Base-by-base conservation (phyloP, 1,140 invertebrate genomes). In the Dendrolimus kikuchii region DNA sequence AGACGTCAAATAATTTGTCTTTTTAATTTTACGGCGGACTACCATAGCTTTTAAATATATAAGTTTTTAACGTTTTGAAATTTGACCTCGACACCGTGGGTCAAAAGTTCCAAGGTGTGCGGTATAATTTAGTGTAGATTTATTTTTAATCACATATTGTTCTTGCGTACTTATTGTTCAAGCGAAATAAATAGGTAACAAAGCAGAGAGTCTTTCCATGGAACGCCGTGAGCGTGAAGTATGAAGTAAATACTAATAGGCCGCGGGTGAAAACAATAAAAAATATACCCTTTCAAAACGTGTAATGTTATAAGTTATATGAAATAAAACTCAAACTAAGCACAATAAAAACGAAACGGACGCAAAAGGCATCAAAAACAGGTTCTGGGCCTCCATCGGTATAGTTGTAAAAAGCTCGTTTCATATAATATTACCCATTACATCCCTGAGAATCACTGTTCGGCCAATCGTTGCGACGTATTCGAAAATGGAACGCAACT, bases 1-100 rank as follows among this genome's bases (percentile, higher is more conserved):
- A 86, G 71, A 86, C 77, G 78, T 81, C 68, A 78, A 81, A 86
- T 86, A 86, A 86, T 85, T 86, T 86, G 83, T 86, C 83, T 86
- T 86, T 86, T 86, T 86, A 84, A 86, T 86, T 84, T 86, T 82
- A 82, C 76, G 72, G 71, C 77, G 70, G 78, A 81, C 79, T 82
- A 75, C 76, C 74, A 81, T 81, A 68, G 75, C 80, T 79, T 80
- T 85, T 79, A 78, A 83, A 81, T 83, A 81, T 83, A 80, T 66
- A 74, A 72, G 75, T 74, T 78, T 74, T 68, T 73, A 23, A 23
- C 23, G 23, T 80, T 68, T 73, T 72, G 72, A 76, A 75, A 74
- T 57, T 63, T 72, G 72, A 77, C 76, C 74, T 71, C 72, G 66
- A 66, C 67, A 70, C 77, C 77, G 81, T 81, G 81, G 74, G 69